These are phyloP conservation scores for Solea solea DNA, from an alignment of 2,113 vertebrate genomes.

Conservation along the genomic window DNA sequence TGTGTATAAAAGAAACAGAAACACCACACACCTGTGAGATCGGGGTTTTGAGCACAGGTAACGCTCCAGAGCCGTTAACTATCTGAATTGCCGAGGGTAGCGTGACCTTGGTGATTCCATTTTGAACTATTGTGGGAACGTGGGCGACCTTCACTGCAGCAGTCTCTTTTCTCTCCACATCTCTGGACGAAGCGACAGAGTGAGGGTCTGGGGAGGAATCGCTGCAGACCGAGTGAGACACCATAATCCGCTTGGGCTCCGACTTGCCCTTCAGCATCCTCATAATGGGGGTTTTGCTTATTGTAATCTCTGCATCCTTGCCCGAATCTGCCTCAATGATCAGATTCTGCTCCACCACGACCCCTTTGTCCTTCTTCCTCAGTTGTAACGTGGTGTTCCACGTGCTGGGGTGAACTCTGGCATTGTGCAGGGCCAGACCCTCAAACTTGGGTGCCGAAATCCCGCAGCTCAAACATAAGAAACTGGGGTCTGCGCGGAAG, in stretches of 20 bases:
- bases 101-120: conserved; percentile 79
- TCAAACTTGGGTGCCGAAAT: conserved; percentile 90
- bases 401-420: conserved; percentile 83
- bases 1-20: neutral
- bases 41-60: conserved; percentile 90
- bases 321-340: conserved; percentile 58
- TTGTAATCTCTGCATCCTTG: conserved; percentile 88
- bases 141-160: conserved; percentile 82
- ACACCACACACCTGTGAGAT: conserved; percentile 83
- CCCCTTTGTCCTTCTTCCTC: conserved; percentile 83
- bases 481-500: conserved; percentile 89
- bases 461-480: conserved; percentile 87
- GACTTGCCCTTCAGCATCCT: conserved; percentile 94
- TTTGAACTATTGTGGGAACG: conserved; percentile 83
- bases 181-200: conserved; percentile 51
- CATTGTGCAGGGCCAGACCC: conserved; percentile 92
- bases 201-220: conserved; percentile 73
- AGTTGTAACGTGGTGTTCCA: conserved; percentile 86
- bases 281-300: conserved; percentile 98
- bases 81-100: conserved; percentile 83
- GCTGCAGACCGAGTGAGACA: conserved; percentile 82
- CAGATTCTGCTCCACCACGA: conserved; percentile 88
- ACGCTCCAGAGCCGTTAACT: conserved; percentile 83
- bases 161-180: conserved; percentile 69
- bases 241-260: conserved; percentile 90